Base-by-base conservation (phyloP, 2,888 invertebrate genomes). In the Papilio gigon region DNA sequence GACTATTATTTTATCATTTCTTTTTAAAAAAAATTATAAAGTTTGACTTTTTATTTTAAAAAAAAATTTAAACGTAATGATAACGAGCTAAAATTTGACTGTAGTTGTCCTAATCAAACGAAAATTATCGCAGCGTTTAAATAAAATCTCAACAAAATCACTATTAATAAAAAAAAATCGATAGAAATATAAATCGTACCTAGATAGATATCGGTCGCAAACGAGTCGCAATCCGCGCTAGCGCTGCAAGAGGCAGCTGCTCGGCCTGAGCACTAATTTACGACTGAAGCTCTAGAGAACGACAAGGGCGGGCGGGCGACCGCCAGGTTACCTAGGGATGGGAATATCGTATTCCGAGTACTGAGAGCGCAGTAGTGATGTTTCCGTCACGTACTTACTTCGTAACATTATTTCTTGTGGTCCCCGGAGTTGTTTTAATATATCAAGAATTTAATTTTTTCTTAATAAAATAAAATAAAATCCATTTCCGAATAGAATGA, bases 321-420 rank as follows among this genome's bases (percentile, higher is more conserved):
- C 47, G n/a, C 50, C 50, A 59, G 64, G 64, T 68, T 64, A 64
- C 64, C 64, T 64, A 68, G 50, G 68, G 22, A 67, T 22, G 58
- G 40, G 59, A n/a, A 59, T 65, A 60, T 60, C 50, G 59, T 50
- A 40, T 40, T 47, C 25, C n/a, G 47, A 68, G 17, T 37, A 8
- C 63, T 37, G 40, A 50, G 30, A 14, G 64, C 64, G 63, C 68
- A 59, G 5, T 44, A 47, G 35, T 27, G 50, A 37, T 37, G 22
- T 42, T 64, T 42, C 22, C 47, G 20, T 20, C 12, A 12, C 47
- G 47, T 47, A 22, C 22, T 4, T 47, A 22, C 22, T 4, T 4
- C 22, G 4, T 12, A 1, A 22, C 4, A 47, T 47, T 44, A 44
- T 9, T 47, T 47, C n/a, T n/a, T n/a, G n/a, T n/a, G n/a, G n/a